Base-by-base conservation (phyloP, 2,888 invertebrate species). In the Diachrysia chrysitis region DNA sequence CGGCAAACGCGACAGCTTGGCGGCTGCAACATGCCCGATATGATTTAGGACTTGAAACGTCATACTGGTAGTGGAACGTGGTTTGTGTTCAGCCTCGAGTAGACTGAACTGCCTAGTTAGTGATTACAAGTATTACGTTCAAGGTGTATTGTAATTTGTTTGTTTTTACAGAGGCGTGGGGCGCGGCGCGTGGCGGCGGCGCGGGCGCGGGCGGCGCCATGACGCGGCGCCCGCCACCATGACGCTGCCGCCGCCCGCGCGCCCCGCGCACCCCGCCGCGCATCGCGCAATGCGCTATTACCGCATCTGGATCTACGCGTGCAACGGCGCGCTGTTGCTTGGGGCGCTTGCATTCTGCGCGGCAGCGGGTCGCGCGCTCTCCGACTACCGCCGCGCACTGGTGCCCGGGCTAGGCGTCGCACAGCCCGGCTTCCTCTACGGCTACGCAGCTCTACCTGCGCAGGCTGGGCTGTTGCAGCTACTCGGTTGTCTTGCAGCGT, bases 231-330 rank as follows among this genome's bases (percentile, higher is more conserved):
- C 93, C 93, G 93, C 92, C 91, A 93, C 95, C 89, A 95, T 95
- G 96, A 96, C 96, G 93, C 95, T 92, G 95, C 95, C 94, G 95
- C 95, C 96, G 96, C 92, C 95, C 93, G 92, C 96, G 92, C 93
- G 88, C 87, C 89, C 90, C 90, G 95, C 95, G 88, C 95, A 95
- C 91, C 93, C 93, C 87, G 92, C 94, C 91, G 96, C 96, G 92
- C 95, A 95, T 87, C 96, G 96, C 95, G 96, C 96, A 91, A 96
- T 96, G 93, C 95, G 97, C 96, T 98, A 98, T 96, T 98, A 98
- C 95, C 97, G 98, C 95, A 97, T 98, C 93, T 98, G 98, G 98
- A 98, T 98, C 92, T 98, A 98, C 96, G 97, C 98, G 92, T 98
- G 98, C 97, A 98, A 98, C 96, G 97, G 97, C 94, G 98, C 98